A percentile compares a stretch with the other conserved stretches of the same genome.
phyloP scores from a whole-genome alignment of 2,797 vertebrate genomes.

The Arctocebus calabarensis region DNA sequence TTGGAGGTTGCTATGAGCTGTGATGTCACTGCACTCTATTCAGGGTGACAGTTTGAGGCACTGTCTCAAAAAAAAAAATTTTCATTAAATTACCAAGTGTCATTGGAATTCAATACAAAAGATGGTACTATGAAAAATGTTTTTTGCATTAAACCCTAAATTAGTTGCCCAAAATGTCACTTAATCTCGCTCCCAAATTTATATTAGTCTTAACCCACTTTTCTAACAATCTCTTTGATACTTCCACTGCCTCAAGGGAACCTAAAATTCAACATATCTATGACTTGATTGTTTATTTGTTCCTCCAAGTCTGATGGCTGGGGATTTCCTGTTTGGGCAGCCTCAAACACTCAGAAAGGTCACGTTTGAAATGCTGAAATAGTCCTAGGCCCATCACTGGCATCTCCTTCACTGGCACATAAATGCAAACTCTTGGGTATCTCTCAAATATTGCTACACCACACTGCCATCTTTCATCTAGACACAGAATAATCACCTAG shows the following conservation, averaged over 20 bases:
- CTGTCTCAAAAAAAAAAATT: no score
- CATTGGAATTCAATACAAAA: constrained; percentile 45
- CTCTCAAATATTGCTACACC: background rate
- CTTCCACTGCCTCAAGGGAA: background rate
- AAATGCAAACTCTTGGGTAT: background rate
- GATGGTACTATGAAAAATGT: background rate
- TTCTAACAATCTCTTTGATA: background rate
- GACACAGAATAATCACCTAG: background rate
- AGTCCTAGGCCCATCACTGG: background rate
- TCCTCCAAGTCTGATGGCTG: background rate
- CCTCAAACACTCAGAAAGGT: background rate
- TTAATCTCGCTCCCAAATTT: constrained; percentile 1
- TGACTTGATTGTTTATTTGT: background rate
- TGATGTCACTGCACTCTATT: no score
- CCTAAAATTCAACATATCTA: background rate
- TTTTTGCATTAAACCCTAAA: constrained; percentile 1
- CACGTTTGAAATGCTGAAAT: background rate
- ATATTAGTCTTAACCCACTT: background rate
- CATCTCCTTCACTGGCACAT: background rate
- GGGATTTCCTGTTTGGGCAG: background rate
- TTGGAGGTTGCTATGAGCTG: no score
- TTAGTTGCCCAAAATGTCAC: background rate
- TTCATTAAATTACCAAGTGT: constrained; percentile 62
- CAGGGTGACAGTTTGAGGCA: no score
- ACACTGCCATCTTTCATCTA: background rate